These are phyloP conservation scores for Protobothrops mucrosquamatus DNA, from an alignment of 2,113 vertebrate genomes.

Conservation along the genomic window DNA sequence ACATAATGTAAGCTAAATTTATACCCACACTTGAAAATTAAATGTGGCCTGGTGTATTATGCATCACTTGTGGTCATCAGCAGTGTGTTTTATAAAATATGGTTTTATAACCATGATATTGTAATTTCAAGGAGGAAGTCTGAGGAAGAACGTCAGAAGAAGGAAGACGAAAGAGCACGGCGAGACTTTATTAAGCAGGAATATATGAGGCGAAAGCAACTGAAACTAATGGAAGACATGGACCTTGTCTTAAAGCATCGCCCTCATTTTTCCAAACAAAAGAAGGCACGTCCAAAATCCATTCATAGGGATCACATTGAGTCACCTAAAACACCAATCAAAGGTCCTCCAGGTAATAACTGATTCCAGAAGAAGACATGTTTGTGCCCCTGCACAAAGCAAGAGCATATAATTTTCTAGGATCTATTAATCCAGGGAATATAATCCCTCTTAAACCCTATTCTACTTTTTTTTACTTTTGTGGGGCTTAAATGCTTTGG, in stretches of 20 bases:
- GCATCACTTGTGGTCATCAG: neutral
- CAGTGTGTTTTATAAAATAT: neutral
- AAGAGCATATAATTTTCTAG: slow-evolving; percentile 15
- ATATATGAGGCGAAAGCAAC: slow-evolving; percentile 92
- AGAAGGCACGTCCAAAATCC: slow-evolving; percentile 90
- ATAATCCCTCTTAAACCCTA: neutral
- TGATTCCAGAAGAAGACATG: neutral
- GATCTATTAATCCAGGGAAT: neutral
- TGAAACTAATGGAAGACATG: slow-evolving; percentile 98
- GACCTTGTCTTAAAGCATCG: slow-evolving; percentile 88
- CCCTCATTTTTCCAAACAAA: slow-evolving; percentile 76
- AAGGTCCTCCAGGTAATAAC: slow-evolving; percentile 88
- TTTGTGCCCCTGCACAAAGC: neutral
- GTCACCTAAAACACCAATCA: slow-evolving; percentile 87
- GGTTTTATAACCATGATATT: neutral
- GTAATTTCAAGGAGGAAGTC: slow-evolving; percentile 81
- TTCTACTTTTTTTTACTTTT: slow-evolving; percentile 3
- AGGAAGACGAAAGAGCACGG: slow-evolving; percentile 91
- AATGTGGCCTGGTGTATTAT: neutral
- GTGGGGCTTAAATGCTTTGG: neutral
- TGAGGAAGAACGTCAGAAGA: slow-evolving; percentile 92
- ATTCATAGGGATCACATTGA: slow-evolving; percentile 91
- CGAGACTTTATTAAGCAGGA: slow-evolving; percentile 96
- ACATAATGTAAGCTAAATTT: neutral
- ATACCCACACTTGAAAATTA: neutral